Evolutionary conservation across 2,888 invertebrate species (phyloP).

Genomic region (Ryuthela nishihirai): DNA sequence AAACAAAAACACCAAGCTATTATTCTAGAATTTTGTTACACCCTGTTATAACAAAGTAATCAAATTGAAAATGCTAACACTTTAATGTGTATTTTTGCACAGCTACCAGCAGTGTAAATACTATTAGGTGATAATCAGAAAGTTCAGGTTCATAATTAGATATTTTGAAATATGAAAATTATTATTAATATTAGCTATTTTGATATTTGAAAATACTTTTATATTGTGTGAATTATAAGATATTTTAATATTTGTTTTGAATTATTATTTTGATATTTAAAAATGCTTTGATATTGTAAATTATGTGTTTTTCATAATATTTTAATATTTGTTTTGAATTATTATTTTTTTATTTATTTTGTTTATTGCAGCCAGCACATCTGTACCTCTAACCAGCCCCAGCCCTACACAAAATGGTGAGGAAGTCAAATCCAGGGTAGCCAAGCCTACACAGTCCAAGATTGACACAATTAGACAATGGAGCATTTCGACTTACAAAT

Average conservation of each 20-base stretch:
- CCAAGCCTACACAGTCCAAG: constrained; percentile 53
- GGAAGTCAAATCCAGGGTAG: constrained; percentile 29
- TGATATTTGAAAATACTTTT: too few species aligned
- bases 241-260: not conserved
- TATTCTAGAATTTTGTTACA: too few species aligned
- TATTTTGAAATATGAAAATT: too few species aligned
- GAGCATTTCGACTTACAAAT: constrained; percentile 98
- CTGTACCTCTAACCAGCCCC: constrained; percentile 35
- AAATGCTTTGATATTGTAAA: not conserved
- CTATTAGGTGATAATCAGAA: too few species aligned
- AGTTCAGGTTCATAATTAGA: too few species aligned
- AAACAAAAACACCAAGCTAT: too few species aligned
- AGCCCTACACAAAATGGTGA: constrained; percentile 37
- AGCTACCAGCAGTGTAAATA: too few species aligned
- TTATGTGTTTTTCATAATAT: not conserved
- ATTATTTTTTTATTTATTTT: not conserved
- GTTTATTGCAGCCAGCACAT: constrained; percentile 25
- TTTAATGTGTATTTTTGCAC: too few species aligned
- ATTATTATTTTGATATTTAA: not conserved
- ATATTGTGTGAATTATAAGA: too few species aligned
- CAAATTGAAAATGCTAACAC: too few species aligned
- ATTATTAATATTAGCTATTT: too few species aligned
- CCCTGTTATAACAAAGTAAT: too few species aligned
- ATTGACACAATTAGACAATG: constrained; percentile 91
- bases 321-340: not conserved